Evolutionary conservation across 2,888 invertebrate genomes (phyloP), one percentile per base, ranked within the genome.

Genomic region (Lithophane semibrunnea): DNA sequence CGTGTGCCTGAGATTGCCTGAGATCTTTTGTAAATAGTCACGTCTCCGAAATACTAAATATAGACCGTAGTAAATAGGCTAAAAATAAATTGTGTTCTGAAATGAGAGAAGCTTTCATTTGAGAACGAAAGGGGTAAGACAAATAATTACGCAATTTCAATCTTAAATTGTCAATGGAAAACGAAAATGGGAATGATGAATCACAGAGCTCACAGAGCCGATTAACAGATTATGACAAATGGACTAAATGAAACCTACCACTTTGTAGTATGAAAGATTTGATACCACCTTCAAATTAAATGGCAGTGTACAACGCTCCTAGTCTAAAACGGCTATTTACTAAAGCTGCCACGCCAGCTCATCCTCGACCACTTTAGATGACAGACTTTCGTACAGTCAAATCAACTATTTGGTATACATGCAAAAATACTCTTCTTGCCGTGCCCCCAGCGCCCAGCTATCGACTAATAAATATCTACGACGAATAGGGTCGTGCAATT

Each of bases 321-420:
- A 60, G 58, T 13, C 49, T 29, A 54, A 78, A 64, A 61, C 49
- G 42, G 13, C 4, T 12, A 47, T 52, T 7, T 18, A 52, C 2
- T 18, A 52, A 52, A 18, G 7, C 81, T 69, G 74, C 44, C 72
- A 73, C n/a, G 54, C 52, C 52, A 60, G 71, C 52, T 84, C 58
- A 69, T 73, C 70, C 73, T 68, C 61, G 60, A 54, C 83, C 60
- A 58, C 83, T 70, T 60, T 21, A 9, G 56, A 73, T 67, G 69
- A 72, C 47, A 75, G 72, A 85, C 56, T 71, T 67, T 65, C 18
- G 69, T 75, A 68, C 29, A 60, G 44, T 21, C 60, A 61, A 79
- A 79, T 16, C 37, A 75, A 18, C 18, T 44, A n/a, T 10, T 56
- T 4, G 3, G 54, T 12, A 12, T n/a, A n/a, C n/a, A 56, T 10